phyloP scores from a whole-genome alignment of 2,113 vertebrate genomes.

The Rhea americana region DNA sequence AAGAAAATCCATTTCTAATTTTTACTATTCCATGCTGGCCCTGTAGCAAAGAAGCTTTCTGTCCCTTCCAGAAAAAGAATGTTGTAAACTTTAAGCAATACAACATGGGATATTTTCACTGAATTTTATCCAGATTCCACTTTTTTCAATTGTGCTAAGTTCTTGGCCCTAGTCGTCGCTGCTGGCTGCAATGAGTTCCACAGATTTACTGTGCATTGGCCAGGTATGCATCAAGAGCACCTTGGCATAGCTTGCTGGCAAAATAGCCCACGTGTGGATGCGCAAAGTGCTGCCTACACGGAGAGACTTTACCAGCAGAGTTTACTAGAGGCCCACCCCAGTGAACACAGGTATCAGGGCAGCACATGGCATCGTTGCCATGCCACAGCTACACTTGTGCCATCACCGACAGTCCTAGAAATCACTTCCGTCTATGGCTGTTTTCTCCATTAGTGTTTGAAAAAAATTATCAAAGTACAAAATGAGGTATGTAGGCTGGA shows the following conservation, averaged over 20 bases:
- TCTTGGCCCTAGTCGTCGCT: not conserved
- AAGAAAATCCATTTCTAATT: not conserved
- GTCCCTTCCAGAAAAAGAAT: not conserved
- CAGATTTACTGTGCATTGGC: rapidly evolving
- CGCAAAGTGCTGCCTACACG: rapidly evolving
- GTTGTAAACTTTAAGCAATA: not conserved
- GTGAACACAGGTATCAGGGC: not conserved
- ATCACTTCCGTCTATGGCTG: not conserved
- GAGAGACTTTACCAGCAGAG: not conserved
- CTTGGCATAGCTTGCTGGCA: rapidly evolving
- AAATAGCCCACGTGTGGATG: not conserved
- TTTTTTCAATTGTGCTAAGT: not conserved
- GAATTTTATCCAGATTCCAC: not conserved
- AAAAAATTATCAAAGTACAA: not conserved
- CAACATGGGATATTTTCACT: not conserved
- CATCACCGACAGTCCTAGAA: not conserved
- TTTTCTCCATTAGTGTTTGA: not conserved
- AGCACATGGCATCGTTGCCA: not conserved
- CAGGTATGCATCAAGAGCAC: rapidly evolving
- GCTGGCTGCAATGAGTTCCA: not conserved
- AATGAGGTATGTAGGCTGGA: not conserved
- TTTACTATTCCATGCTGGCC: not conserved
- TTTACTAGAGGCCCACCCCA: not conserved
- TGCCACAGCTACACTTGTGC: rapidly evolving
- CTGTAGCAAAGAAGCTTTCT: not conserved